phyloP scores from a whole-genome alignment of 2,797 vertebrate genomes.

The Delichon dasypus region DNA sequence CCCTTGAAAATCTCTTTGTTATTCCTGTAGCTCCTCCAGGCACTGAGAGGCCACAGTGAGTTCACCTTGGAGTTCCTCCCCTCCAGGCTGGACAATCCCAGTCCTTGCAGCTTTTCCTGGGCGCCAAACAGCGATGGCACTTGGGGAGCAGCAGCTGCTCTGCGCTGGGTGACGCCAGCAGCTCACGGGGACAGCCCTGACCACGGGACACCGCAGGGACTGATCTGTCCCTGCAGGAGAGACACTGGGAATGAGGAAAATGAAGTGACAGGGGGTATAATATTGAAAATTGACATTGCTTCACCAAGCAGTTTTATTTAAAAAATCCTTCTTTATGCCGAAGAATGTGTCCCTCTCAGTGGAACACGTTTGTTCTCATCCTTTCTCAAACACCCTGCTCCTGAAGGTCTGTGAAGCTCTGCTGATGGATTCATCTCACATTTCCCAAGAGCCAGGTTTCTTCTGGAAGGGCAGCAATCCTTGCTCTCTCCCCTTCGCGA shows the following conservation, averaged over 20 bases:
- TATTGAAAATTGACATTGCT: not conserved
- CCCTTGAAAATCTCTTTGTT: not conserved
- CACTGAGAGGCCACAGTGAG: not conserved
- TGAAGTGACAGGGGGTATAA: not conserved
- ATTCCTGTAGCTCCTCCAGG: not conserved
- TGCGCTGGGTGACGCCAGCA: not conserved
- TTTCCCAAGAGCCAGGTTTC: not conserved
- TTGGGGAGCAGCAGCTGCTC: not conserved
- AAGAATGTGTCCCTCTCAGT: rapidly evolving
- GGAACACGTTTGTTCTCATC: rapidly evolving
- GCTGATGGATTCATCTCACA: rapidly evolving
- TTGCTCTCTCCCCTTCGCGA: rapidly evolving
- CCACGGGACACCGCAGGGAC: rapidly evolving
- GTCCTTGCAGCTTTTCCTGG: not conserved
- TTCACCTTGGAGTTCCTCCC: not conserved
- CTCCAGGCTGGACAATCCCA: not conserved
- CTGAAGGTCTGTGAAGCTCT: not conserved
- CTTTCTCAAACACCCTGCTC: not conserved
- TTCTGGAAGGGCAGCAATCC: not conserved
- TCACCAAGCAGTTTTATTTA: not conserved
- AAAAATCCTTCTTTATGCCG: not conserved
- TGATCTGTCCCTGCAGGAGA: not conserved
- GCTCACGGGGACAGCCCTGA: rapidly evolving
- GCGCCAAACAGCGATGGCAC: not conserved
- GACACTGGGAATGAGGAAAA: not conserved